Evolutionary conservation across 2,888 invertebrate species (phyloP), one percentile per base, ranked within the genome.

Genomic region (Drosophila mayaguana): DNA sequence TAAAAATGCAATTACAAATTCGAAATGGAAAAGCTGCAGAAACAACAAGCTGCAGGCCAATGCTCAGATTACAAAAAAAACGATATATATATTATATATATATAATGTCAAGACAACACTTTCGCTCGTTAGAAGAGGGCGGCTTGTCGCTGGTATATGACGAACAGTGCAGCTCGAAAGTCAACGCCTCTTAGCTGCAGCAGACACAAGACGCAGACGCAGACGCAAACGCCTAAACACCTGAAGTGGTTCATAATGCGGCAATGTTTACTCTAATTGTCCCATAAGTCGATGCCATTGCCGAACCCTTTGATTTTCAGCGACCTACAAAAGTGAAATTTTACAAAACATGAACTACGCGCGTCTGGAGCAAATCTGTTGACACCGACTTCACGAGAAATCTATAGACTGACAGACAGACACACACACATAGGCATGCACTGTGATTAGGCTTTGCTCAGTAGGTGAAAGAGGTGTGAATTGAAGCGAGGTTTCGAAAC

Each of bases 71-170:
- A 60, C 42, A 50, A 14, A 3, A 57, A 45, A 77, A 48, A 5
- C 25, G 16, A 46, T n/a, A 48, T 28, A 46, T n/a, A 11, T 46
- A 28, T 46, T 12, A 14, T 36, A 28, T 32, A 50, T 32, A 34
- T 32, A 50, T 20, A 61, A 66, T 60, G 51, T 59, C 51, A 50
- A 18, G 65, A 72, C 64, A 87, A 83, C 89, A 86, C 86, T 86
- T 86, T 86, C 86, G 90, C 86, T 90, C 86, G 88, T 89, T 90
- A 89, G 89, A 86, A 86, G 90, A 88, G 73, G 71, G 76, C 88
- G 80, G 65, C 57, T 32, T 46, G n/a, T 25, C 38, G 32, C 20
- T 53, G 34, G 42, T 43, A 73, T 66, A 73, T 66, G 72, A 42
- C 56, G 57, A 28, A 48, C 57, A 65, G 79, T 72, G 77, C 51